Conservation (phyloP, 2,113 vertebrate species). For the Saguinus midas region DNA sequence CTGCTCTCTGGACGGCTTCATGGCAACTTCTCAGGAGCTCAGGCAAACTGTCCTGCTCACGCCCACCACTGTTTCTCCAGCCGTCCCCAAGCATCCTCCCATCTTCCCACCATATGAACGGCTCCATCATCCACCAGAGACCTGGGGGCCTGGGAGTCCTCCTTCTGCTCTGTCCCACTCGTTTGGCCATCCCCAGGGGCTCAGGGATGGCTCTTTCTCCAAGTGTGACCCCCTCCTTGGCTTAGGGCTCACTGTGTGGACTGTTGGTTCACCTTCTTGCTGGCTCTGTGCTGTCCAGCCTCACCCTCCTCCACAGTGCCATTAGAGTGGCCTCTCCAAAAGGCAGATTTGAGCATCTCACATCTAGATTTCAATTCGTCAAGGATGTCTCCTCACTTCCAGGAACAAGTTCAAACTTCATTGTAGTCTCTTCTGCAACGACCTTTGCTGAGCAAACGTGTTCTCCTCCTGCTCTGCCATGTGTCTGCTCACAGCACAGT, state of each 20-base stretch:
- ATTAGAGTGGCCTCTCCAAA: too few species aligned
- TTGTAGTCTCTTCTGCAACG: neutral
- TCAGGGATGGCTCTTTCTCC: too few species aligned
- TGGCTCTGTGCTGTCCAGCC: too few species aligned
- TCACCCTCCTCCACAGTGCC: neutral
- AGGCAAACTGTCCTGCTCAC: neutral
- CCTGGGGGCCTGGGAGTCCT: neutral
- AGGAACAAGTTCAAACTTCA: neutral
- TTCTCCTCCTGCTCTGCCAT: neutral
- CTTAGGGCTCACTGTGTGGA: too few species aligned
- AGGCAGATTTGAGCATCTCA: neutral
- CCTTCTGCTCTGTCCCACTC: too few species aligned
- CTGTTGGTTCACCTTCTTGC: neutral
- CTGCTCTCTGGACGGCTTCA: too few species aligned
- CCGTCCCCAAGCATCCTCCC: neutral
- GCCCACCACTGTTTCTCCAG: too few species aligned
- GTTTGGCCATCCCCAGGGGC: neutral
- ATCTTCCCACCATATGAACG: rapidly evolving
- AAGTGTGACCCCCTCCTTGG: rapidly evolving
- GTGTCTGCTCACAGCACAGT: neutral
- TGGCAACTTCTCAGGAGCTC: neutral
- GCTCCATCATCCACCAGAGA: neutral
- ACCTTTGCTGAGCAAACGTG: neutral
- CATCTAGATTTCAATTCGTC: neutral
- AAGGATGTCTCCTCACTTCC: too few species aligned